These are phyloP conservation scores for Mareca penelope DNA, from an alignment of 2,797 vertebrate genomes.

Conservation along the genomic window DNA sequence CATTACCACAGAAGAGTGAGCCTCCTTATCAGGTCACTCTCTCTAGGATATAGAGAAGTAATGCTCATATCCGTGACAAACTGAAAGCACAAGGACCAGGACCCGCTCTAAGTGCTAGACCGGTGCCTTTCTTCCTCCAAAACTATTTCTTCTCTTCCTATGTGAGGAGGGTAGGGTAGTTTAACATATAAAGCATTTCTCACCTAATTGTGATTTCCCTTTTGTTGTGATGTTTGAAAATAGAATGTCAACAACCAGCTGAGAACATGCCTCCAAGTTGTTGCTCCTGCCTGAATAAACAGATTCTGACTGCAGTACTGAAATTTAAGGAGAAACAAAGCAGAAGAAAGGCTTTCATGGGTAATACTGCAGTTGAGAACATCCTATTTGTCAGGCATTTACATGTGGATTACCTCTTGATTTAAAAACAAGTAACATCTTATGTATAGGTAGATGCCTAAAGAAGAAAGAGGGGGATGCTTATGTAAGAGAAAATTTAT, in stretches of 20 bases:
- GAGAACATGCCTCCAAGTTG: not conserved
- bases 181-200: not conserved
- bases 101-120: not conserved
- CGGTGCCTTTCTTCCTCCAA: accelerated
- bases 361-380: not conserved
- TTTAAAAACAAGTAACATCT: not conserved
- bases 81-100: not conserved
- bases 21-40: not conserved
- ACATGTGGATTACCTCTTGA: not conserved
- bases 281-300: not conserved
- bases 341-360: not conserved
- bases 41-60: not conserved
- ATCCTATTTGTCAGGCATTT: not conserved
- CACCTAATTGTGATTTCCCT: not conserved
- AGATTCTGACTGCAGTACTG: not conserved
- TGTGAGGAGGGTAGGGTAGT: not conserved
- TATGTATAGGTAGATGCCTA: not conserved
- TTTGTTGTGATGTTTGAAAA: not conserved
- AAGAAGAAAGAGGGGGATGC: not conserved
- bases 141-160: not conserved
- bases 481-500: not conserved
- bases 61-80: not conserved
- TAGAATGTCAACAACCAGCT: not conserved
- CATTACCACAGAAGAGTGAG: not conserved
- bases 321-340: not conserved